These are phyloP conservation scores for Myrmecophaga tridactyla DNA, from an alignment of 2,113 vertebrate species.

Conservation along the genomic window DNA sequence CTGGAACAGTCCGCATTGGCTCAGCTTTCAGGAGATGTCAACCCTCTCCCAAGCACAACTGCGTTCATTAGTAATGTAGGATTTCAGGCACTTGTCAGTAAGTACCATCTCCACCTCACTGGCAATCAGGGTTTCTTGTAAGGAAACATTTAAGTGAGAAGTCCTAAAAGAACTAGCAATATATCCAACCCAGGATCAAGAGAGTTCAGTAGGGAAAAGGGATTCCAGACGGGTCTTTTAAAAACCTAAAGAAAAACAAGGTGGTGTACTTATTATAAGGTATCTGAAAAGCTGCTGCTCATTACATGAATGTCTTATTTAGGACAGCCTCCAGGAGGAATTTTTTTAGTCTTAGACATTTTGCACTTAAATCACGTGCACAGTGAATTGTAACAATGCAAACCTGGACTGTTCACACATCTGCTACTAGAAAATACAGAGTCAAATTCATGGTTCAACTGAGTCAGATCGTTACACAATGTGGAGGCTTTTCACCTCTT, in stretches of 20 bases:
- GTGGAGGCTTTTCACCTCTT: neutral
- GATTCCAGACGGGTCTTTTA: neutral
- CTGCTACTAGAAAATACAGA: neutral
- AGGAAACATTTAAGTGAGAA: neutral
- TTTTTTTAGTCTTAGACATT: neutral
- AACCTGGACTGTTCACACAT: neutral
- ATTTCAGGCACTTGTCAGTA: neutral
- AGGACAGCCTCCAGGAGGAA: neutral
- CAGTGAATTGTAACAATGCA: neutral
- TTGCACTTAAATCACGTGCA: neutral
- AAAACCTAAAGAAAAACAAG: neutral
- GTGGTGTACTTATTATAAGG: neutral
- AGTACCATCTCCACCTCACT: neutral
- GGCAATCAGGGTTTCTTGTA: neutral
- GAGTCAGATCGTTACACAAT: neutral
- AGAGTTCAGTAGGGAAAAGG: neutral
- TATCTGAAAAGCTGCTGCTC: neutral
- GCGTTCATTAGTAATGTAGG: neutral
- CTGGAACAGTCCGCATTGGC: neutral
- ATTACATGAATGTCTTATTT: neutral
- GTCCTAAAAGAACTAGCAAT: neutral
- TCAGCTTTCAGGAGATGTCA: neutral
- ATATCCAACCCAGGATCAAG: neutral
- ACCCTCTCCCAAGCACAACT: neutral
- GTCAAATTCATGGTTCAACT: neutral